Evolutionary conservation across 1,140 invertebrate species (phyloP).

Genomic region (Bactericera cockerelli): DNA sequence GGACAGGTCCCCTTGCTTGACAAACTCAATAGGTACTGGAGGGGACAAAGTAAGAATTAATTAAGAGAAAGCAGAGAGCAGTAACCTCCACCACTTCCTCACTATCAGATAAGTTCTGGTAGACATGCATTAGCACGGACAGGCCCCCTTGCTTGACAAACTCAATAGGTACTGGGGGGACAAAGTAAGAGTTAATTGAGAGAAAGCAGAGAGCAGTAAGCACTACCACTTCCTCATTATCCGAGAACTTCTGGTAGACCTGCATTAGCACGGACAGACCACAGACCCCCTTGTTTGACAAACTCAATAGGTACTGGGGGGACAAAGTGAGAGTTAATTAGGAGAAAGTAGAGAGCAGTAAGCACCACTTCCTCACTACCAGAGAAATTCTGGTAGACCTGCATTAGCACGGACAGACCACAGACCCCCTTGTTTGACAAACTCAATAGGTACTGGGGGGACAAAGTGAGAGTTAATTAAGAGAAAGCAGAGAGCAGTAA

Average conservation of each 20-base stretch:
- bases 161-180: slow-evolving; percentile 30
- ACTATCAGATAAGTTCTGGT: slow-evolving; percentile 38
- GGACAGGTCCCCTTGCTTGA: slow-evolving; percentile 38
- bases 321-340: no score
- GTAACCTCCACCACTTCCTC: slow-evolving; percentile 38
- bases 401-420: no score
- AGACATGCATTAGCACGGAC: slow-evolving; percentile 40
- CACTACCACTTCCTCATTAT: slow-evolving; percentile 39
- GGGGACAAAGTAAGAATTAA: slow-evolving; percentile 49
- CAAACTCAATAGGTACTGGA: slow-evolving; percentile 31
- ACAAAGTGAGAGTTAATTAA: no score
- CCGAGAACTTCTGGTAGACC: slow-evolving; percentile 35
- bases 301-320: slow-evolving; percentile 30
- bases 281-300: slow-evolving; percentile 34
- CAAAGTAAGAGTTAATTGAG: no score
- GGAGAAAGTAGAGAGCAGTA: no score
- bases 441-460: no score
- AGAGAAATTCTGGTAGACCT: no score
- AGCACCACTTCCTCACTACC: no score
- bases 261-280: slow-evolving; percentile 43
- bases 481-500: no score
- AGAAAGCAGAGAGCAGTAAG: no score
- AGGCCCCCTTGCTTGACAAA: slow-evolving; percentile 40
- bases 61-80: slow-evolving; percentile 45
- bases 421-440: no score